phyloP scores from a whole-genome alignment of 1,140 invertebrate species.

The Pemphigus obesinymphae region DNA sequence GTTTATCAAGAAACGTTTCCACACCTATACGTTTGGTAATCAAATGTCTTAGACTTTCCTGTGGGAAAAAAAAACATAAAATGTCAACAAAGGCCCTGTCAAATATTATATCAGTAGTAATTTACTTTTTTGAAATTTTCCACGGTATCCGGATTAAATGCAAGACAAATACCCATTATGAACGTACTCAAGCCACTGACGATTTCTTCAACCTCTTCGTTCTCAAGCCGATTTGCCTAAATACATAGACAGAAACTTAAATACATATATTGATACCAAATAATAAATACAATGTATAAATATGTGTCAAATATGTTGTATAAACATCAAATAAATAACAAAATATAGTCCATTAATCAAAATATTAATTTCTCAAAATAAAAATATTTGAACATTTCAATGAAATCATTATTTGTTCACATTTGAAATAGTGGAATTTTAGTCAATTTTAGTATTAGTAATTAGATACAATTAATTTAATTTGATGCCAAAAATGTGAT shows the following conservation, averaged over 20 bases:
- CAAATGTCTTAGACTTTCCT: conserved; percentile 76
- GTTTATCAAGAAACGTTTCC: conserved; percentile 81
- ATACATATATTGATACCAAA: not conserved
- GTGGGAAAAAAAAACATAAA: conserved; percentile 42
- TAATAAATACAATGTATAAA: no score
- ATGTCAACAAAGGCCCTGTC: not conserved
- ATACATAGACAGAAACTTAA: not conserved
- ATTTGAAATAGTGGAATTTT: no score
- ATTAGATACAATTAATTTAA: no score
- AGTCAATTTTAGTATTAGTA: no score
- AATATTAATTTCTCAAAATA: no score
- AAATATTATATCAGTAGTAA: conserved; percentile 31
- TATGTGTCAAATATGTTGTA: no score
- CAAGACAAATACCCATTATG: conserved; percentile 85
- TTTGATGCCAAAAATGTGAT: no score
- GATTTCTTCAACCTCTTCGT: conserved; percentile 82
- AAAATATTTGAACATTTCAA: no score
- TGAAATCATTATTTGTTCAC: no score
- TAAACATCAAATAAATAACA: no score
- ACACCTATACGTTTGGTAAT: conserved; percentile 87
- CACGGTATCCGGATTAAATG: conserved; percentile 86
- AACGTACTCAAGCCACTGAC: conserved; percentile 91
- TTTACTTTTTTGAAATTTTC: conserved; percentile 67
- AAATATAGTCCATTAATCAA: no score
- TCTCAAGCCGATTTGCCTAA: conserved; percentile 63